Conservation (phyloP, 2,888 invertebrate species). For the Artemia sinica region DNA sequence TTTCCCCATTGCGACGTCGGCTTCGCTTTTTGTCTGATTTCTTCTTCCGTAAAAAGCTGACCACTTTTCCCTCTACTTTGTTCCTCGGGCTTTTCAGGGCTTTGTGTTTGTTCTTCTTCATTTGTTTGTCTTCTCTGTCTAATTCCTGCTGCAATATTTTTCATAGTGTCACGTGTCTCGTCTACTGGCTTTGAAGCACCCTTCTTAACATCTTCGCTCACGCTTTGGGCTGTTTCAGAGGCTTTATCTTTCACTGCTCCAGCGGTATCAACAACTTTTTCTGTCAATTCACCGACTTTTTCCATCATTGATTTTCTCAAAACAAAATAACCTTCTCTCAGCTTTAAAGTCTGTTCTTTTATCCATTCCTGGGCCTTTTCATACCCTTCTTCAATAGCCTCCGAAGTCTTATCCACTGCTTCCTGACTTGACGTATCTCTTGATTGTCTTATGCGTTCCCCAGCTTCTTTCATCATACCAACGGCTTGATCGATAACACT, state of each 20-base stretch:
- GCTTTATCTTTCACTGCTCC: neutral
- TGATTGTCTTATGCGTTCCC: neutral
- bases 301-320: neutral
- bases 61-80: neutral
- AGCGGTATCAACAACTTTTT: neutral
- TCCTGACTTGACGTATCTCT: neutral
- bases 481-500: constrained; percentile 6
- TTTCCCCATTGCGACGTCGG: constrained; percentile 3
- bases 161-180: constrained; percentile 1
- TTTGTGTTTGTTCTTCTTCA: neutral
- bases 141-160: neutral
- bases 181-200: neutral
- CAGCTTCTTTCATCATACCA: neutral
- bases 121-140: neutral
- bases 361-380: neutral
- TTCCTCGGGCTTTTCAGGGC: neutral
- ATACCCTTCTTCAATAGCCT: neutral
- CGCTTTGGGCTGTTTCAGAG: neutral
- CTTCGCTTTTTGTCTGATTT: neutral
- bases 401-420: neutral
- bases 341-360: constrained; percentile 4
- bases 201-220: neutral
- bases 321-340: neutral
- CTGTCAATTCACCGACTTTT: neutral
- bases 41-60: neutral